These are phyloP conservation scores for Drosophila neoperkinsi DNA, from an alignment of 2,888 invertebrate species.

Conservation along the genomic window DNA sequence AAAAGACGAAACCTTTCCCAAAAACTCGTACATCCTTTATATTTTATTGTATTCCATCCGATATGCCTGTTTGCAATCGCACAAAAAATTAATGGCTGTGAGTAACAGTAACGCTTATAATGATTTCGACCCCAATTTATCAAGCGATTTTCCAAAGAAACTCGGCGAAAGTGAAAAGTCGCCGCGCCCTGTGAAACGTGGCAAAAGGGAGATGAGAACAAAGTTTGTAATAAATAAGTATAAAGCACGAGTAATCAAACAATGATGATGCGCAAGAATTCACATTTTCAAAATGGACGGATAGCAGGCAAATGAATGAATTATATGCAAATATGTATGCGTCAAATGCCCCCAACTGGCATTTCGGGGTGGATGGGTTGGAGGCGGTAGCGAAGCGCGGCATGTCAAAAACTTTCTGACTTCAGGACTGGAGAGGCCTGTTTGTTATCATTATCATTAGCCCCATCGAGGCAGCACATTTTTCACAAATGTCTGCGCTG, in stretches of 20 bases:
- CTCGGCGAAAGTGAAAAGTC: constrained; percentile 62
- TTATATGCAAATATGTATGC: constrained; percentile 76
- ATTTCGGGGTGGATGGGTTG: neutral
- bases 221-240: constrained; percentile 53
- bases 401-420: constrained; percentile 82
- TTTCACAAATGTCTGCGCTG: constrained; percentile 44
- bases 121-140: constrained; percentile 82
- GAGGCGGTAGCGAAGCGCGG: constrained; percentile 42
- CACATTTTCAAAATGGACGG: constrained; percentile 79
- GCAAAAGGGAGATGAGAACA: constrained; percentile 53
- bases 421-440: constrained; percentile 70
- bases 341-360: constrained; percentile 33
- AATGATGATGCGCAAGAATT: constrained; percentile 83
- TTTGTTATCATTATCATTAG: constrained; percentile 83
- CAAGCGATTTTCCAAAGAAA: constrained; percentile 66
- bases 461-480: constrained; percentile 52
- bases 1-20: constrained; percentile 5
- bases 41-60: constrained; percentile 12
- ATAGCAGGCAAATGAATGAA: constrained; percentile 72
- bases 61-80: constrained; percentile 4
- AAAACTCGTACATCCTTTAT: constrained; percentile 13
- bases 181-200: constrained; percentile 3
- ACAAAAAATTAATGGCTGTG: constrained; percentile 73
- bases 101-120: constrained; percentile 78
- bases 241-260: constrained; percentile 81